A percentile compares a stretch with the other conserved stretches of the same genome.
Conservation (phyloP, 2,113 vertebrate genomes). For the Sorex araneus region DNA sequence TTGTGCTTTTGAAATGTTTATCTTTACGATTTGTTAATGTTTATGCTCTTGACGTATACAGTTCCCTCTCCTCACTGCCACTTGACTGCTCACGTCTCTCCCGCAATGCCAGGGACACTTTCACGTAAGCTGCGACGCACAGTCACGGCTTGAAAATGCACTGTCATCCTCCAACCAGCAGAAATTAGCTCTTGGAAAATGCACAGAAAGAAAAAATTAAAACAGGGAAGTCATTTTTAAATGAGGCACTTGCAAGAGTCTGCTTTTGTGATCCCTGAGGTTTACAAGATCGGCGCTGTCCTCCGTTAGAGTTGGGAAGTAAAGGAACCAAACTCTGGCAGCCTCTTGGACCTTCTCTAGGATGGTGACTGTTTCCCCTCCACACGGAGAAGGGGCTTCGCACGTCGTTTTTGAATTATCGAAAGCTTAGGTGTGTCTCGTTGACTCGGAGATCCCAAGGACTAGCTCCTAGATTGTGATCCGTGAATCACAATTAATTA, state of each 20-base stretch:
- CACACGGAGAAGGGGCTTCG: neutral
- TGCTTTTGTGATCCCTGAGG: slow-evolving; percentile 39
- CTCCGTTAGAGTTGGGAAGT: neutral
- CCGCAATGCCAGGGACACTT: neutral
- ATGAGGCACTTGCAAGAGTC: neutral
- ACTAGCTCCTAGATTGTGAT: neutral
- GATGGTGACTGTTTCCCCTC: neutral
- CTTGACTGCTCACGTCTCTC: no score
- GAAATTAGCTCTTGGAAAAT: slow-evolving; percentile 11
- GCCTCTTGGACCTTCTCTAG: neutral
- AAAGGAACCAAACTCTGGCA: neutral
- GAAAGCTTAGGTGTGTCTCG: neutral
- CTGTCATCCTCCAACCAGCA: neutral
- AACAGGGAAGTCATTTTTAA: slow-evolving; percentile 53
- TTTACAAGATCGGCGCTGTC: neutral
- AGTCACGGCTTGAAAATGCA: neutral
- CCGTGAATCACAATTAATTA: neutral
- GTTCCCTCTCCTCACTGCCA: no score
- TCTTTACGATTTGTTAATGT: no score
- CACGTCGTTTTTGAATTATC: neutral
- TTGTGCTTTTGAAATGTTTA: no score
- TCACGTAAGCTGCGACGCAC: neutral
- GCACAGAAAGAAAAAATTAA: neutral
- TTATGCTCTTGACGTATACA: no score
- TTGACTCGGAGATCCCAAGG: neutral